Evolutionary conservation across 1,140 invertebrate genomes (phyloP).

Genomic region (Hylaeus anthracinus): DNA sequence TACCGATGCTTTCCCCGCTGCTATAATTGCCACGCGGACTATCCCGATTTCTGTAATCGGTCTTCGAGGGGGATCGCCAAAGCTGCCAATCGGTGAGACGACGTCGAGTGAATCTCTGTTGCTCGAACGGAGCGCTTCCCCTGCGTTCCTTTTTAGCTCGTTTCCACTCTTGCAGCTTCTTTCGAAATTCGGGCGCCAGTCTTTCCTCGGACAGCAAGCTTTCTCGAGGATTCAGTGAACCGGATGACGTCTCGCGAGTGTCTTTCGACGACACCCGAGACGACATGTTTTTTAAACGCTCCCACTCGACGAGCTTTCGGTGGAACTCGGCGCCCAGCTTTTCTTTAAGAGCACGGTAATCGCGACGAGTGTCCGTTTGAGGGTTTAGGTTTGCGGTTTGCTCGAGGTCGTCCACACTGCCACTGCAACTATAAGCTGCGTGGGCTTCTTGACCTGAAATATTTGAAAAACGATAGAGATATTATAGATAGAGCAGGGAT

Average conservation of each 20-base stretch:
- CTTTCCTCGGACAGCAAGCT: constrained; percentile 82
- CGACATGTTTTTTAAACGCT: constrained; percentile 79
- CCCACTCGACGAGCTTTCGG: constrained; percentile 88
- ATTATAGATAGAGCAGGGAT: too few relatives aligned
- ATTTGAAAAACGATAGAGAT: not conserved
- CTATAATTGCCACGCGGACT: constrained; percentile 8
- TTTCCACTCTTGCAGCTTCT: constrained; percentile 93
- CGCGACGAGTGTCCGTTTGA: constrained; percentile 82
- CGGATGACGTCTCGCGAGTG: not conserved
- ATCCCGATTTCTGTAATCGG: constrained; percentile 48
- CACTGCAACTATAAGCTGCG: constrained; percentile 62
- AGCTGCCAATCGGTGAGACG: constrained; percentile 88
- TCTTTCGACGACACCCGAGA: not conserved
- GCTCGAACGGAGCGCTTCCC: constrained; percentile 68
- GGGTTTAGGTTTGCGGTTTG: constrained; percentile 55
- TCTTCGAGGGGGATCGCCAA: constrained; percentile 77
- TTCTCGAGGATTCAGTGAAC: not conserved
- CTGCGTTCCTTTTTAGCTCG: constrained; percentile 84
- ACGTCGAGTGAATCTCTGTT: constrained; percentile 74
- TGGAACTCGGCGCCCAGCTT: constrained; percentile 88
- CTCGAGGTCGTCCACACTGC: constrained; percentile 66
- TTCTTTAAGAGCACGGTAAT: constrained; percentile 85
- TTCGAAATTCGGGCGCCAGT: constrained; percentile 88
- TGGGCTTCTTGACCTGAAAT: constrained; percentile 27
- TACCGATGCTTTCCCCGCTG: constrained; percentile 21